Conservation (phyloP, 1,140 invertebrate species). For the Atopsyche davidsoni region DNA sequence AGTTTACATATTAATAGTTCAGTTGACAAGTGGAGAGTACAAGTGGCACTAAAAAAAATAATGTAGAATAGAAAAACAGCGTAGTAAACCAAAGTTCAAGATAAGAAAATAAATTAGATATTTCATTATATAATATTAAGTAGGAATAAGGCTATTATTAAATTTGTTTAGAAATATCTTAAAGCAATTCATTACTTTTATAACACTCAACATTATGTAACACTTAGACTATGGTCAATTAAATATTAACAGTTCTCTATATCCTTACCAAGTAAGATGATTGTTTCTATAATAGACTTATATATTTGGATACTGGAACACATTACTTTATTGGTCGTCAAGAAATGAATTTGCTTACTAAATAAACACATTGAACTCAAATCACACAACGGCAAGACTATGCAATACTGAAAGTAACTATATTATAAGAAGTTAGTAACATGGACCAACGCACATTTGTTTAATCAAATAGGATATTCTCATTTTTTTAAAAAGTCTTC, state of each 20-base stretch:
- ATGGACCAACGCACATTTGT: too few relatives aligned
- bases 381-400: too few relatives aligned
- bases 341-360: too few relatives aligned
- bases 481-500: too few relatives aligned
- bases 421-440: too few relatives aligned
- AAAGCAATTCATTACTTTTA: not conserved
- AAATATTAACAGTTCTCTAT: slow-evolving; percentile 3
- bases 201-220: not conserved
- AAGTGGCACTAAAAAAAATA: too few relatives aligned
- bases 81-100: too few relatives aligned
- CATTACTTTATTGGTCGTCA: slow-evolving; percentile 1
- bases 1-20: not conserved
- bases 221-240: slow-evolving; percentile 9
- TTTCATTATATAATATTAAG: not conserved
- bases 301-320: slow-evolving; percentile 9
- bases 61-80: too few relatives aligned
- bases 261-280: not conserved
- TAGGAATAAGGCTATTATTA: not conserved
- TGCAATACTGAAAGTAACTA: too few relatives aligned
- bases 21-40: not conserved
- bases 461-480: too few relatives aligned
- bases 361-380: too few relatives aligned
- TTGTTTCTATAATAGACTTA: not conserved
- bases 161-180: not conserved
- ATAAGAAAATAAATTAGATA: slow-evolving; percentile 2